Evolutionary conservation across 2,888 invertebrate species (phyloP).

Genomic region (Rosalia funebris): DNA sequence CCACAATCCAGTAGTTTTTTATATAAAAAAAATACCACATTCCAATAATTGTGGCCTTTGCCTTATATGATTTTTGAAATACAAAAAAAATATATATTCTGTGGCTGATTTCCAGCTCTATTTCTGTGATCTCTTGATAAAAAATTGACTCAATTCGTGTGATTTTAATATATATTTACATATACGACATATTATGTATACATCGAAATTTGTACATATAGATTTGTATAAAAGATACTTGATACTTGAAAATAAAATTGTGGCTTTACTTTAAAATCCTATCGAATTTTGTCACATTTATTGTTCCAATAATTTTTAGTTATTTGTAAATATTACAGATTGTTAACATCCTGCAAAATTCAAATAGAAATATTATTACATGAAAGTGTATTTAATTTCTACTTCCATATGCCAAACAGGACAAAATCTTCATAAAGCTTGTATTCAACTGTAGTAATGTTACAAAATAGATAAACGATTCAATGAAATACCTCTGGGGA

Average conservation of each 20-base stretch:
- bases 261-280: constrained; percentile 38
- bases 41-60: constrained; percentile 50
- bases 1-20: constrained; percentile 15
- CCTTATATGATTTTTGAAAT: constrained; percentile 48
- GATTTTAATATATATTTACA: constrained; percentile 52
- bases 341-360: constrained; percentile 21
- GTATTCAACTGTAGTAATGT: too few relatives aligned
- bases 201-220: constrained; percentile 43
- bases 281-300: constrained; percentile 43
- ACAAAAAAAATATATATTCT: constrained; percentile 43
- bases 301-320: constrained; percentile 40
- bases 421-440: too few relatives aligned
- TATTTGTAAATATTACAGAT: constrained; percentile 17
- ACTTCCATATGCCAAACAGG: too few relatives aligned
- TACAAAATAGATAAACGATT: too few relatives aligned
- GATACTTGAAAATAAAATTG: constrained; percentile 21
- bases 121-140: constrained; percentile 64
- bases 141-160: constrained; percentile 58
- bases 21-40: constrained; percentile 43
- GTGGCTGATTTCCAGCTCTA: constrained; percentile 60
- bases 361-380: constrained; percentile 17
- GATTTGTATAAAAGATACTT: constrained; percentile 30
- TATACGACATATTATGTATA: constrained; percentile 39
- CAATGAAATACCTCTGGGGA: too few relatives aligned
- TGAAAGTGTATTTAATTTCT: background rate